These are phyloP conservation scores for Potamilus streckersoni DNA, from an alignment of 1,140 invertebrate genomes.

Conservation along the genomic window DNA sequence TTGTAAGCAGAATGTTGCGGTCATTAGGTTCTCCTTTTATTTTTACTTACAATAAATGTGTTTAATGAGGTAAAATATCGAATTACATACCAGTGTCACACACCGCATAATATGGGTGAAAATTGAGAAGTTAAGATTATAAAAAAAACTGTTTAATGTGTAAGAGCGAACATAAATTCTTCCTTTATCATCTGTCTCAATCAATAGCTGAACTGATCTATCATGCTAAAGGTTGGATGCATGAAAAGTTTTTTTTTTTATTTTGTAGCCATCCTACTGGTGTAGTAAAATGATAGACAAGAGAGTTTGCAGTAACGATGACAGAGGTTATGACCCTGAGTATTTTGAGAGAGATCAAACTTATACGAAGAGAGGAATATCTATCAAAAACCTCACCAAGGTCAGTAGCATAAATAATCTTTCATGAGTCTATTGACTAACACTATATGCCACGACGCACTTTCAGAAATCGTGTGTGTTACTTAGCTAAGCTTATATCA, in stretches of 20 bases:
- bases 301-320: neutral
- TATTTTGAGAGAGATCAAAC: conserved; percentile 73
- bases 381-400: conserved; percentile 34
- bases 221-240: neutral
- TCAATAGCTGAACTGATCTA: neutral
- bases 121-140: too few relatives aligned
- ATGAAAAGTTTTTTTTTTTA: too few relatives aligned
- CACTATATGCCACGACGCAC: too few relatives aligned
- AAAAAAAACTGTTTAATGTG: neutral
- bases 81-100: too few relatives aligned
- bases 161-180: neutral
- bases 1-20: too few relatives aligned
- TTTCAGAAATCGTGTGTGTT: too few relatives aligned
- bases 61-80: too few relatives aligned
- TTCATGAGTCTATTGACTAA: neutral
- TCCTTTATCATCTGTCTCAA: neutral
- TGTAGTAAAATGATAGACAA: neutral
- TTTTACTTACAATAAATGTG: too few relatives aligned
- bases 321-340: conserved; percentile 2
- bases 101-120: too few relatives aligned
- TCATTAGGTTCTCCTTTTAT: too few relatives aligned
- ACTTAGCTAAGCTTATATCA: too few relatives aligned
- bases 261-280: conserved; percentile 1
- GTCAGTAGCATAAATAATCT: neutral
- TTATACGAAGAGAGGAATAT: conserved; percentile 69